Evolutionary conservation across 2,888 invertebrate species (phyloP), one percentile per base, ranked within the genome.

Genomic region (Patella ulyssiponensis): DNA sequence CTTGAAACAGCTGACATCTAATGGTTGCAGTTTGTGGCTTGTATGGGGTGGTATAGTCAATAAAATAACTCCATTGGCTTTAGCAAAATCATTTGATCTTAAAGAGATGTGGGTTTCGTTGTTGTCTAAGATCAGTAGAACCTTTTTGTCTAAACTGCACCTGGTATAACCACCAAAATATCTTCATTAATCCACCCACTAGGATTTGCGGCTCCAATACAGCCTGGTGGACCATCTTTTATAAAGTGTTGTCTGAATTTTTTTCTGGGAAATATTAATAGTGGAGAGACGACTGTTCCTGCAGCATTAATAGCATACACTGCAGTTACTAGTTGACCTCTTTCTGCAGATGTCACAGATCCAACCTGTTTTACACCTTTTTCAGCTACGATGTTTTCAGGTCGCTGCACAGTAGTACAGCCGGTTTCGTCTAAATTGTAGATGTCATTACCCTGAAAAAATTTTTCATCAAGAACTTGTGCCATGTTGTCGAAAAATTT

Each of bases 111-210:
- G n/a, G 17, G 73, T 52, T 52, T 77, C 77, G 71, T 79, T 74
- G 56, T 79, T 79, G 53, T 79, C 79, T n/a, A 77, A 23, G 17
- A 78, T 74, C 17, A 80, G 69, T 15, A 80, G 77, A 33, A 72
- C 69, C n/a, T 64, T 74, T 12, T 77, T 27, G 17, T 77, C 79
- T 58, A 14, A 17, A 0, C 71, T 64, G 23, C 71, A n/a, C 75
- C 80, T 87, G 4, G 74, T 74, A 53, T 77, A 54, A 15, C 33
- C 58, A 44, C 77, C 44, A 89, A 88, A 51, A 83, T 86, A 15
- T 84, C 85, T 75, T 73, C 80, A 17, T 83, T 82, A 85, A 89
- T 89, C 90, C 89, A 89, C 3, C 89, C 88, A 2, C 20, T 64
- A 17, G 73, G 69, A 69, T 73, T 44, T 5, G 77, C 73, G n/a